Evolutionary conservation across 2,888 invertebrate species (phyloP).

Genomic region (Rhingia campestris): DNA sequence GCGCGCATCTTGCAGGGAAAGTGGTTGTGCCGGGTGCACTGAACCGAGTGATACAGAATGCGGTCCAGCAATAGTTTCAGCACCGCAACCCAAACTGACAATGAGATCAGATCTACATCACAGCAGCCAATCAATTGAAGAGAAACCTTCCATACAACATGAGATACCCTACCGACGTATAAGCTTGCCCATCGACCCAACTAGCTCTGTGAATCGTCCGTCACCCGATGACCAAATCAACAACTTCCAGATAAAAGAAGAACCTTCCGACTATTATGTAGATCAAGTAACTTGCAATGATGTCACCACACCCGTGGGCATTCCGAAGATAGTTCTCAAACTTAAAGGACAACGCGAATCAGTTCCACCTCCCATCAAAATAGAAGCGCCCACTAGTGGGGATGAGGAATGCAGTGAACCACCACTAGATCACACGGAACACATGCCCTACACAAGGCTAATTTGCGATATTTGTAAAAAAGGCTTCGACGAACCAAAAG

Average conservation of each 20-base stretch:
- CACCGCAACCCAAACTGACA: constrained; percentile 44
- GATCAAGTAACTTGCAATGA: constrained; percentile 41
- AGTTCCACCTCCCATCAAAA: constrained; percentile 75
- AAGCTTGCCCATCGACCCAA: constrained; percentile 43
- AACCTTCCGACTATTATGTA: constrained; percentile 88
- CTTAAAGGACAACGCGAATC: constrained; percentile 43
- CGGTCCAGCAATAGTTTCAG: constrained; percentile 5
- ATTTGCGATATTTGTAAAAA: constrained; percentile 93
- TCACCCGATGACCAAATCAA: constrained; percentile 31
- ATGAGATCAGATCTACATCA: constrained; percentile 57
- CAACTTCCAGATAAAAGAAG: constrained; percentile 84
- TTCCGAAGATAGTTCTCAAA: constrained; percentile 56
- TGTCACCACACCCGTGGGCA: not conserved
- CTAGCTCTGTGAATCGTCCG: not conserved
- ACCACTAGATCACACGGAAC: constrained; percentile 74
- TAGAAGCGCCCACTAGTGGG: constrained; percentile 57
- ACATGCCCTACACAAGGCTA: constrained; percentile 87
- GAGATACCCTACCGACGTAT: constrained; percentile 47
- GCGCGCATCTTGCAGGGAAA: constrained; percentile 47
- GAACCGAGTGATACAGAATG: constrained; percentile 42
- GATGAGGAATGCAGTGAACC: constrained; percentile 81
- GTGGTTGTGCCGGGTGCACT: constrained; percentile 54
- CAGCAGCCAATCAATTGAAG: constrained; percentile 53
- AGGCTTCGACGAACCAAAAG: constrained; percentile 91
- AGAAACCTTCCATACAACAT: constrained; percentile 29